Percentiles rank a stretch among this genome's conserved stretches.
phyloP scores from a whole-genome alignment of 2,797 vertebrate species.

The Austrolebias charrua region DNA sequence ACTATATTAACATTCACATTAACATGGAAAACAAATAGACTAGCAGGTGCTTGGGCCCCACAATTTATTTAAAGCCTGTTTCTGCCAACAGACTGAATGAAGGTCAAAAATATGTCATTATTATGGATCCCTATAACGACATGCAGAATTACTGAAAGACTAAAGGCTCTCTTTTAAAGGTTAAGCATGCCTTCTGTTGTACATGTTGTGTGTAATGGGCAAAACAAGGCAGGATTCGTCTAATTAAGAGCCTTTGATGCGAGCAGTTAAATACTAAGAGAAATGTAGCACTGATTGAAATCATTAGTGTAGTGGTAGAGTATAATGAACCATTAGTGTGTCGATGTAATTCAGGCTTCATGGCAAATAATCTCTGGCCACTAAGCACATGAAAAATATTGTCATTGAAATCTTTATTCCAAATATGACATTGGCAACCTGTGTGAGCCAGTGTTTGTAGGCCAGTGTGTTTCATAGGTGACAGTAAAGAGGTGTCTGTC shows the following conservation, averaged over 20 bases:
- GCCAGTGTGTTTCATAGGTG: neutral
- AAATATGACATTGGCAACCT: neutral
- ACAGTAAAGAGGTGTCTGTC: neutral
- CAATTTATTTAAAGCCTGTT: constrained; percentile 61
- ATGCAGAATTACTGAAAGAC: constrained; percentile 41
- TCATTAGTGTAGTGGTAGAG: constrained; percentile 38
- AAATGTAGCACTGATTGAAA: constrained; percentile 43
- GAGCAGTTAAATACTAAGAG: constrained; percentile 36
- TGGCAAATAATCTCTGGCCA: neutral
- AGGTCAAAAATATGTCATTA: constrained; percentile 49
- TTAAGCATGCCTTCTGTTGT: constrained; percentile 41
- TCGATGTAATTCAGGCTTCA: neutral
- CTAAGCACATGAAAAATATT: neutral
- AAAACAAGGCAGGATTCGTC: constrained; percentile 32
- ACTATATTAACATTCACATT: constrained; percentile 65
- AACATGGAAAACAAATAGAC: constrained; percentile 59
- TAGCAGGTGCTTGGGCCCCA: constrained; percentile 54
- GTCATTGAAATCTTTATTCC: neutral
- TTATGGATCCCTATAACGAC: constrained; percentile 37
- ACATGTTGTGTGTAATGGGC: constrained; percentile 28
- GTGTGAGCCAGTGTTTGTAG: neutral
- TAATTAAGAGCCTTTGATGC: constrained; percentile 40
- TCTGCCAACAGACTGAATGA: constrained; percentile 42
- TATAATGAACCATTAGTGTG: constrained; percentile 11
- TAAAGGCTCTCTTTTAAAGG: constrained; percentile 54